Conservation (phyloP, 2,113 vertebrate species). For the Hyaena hyaena region DNA sequence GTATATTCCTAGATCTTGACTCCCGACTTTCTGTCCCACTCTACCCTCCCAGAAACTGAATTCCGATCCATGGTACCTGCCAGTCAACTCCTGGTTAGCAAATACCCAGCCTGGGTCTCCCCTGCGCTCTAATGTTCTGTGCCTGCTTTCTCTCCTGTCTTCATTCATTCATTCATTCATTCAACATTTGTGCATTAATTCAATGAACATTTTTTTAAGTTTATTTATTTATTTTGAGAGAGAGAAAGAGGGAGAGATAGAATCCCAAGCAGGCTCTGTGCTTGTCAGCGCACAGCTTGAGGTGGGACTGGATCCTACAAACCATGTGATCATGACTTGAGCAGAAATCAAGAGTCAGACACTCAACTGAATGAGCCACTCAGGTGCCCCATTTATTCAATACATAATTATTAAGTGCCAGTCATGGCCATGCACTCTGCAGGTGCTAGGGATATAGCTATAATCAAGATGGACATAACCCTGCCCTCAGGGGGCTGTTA, state of each 20-base stretch:
- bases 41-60: neutral
- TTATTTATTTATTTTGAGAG: too few species aligned
- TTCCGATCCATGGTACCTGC: neutral
- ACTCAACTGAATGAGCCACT: too few species aligned
- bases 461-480: neutral
- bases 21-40: neutral
- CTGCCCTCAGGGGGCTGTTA: neutral
- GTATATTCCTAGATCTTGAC: neutral
- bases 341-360: too few species aligned
- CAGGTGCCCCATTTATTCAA: neutral
- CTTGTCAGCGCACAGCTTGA: too few species aligned
- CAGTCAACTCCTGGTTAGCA: neutral
- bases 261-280: too few species aligned
- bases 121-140: neutral
- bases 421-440: neutral
- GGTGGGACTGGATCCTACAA: too few species aligned
- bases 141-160: neutral
- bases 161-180: neutral
- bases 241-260: too few species aligned
- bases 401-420: neutral
- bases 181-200: neutral
- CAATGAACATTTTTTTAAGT: neutral
- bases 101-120: neutral
- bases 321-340: too few species aligned
- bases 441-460: neutral